Evolutionary conservation across 2,888 invertebrate genomes (phyloP).

Genomic region (Brachylomia viminalis): DNA sequence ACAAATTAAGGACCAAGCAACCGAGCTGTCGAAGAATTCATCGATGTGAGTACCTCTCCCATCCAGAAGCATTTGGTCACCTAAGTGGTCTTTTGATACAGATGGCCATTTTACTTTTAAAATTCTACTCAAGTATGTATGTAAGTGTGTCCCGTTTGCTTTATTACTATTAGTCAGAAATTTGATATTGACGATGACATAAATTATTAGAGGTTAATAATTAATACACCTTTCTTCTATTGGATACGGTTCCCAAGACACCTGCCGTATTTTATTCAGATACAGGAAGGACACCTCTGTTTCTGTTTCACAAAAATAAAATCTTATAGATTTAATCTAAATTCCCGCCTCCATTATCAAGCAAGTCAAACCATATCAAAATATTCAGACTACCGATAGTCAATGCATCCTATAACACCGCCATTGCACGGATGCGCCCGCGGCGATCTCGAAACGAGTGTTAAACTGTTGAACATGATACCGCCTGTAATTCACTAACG

Average conservation of each 20-base stretch:
- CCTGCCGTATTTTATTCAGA: not conserved
- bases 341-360: not conserved
- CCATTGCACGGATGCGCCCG: constrained; percentile 6
- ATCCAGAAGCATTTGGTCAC: too few species aligned
- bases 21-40: too few species aligned
- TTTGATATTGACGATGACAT: too few species aligned
- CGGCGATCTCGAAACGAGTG: constrained; percentile 45
- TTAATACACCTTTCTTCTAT: too few species aligned
- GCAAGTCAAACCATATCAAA: constrained; percentile 4
- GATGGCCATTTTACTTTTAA: not conserved
- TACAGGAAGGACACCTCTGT: not conserved
- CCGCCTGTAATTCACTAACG: constrained; percentile 41
- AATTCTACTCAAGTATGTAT: not conserved
- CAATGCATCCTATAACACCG: constrained; percentile 9
- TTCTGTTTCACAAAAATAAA: not conserved
- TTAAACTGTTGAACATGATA: constrained; percentile 57
- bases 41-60: too few species aligned
- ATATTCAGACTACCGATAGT: constrained; percentile 34
- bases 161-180: too few species aligned
- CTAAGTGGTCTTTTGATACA: not conserved
- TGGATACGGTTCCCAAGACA: not conserved
- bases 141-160: too few species aligned
- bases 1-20: too few species aligned
- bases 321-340: not conserved
- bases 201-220: too few species aligned